phyloP scores from a whole-genome alignment of 2,797 vertebrate genomes.

The Sebastolobus alascanus region DNA sequence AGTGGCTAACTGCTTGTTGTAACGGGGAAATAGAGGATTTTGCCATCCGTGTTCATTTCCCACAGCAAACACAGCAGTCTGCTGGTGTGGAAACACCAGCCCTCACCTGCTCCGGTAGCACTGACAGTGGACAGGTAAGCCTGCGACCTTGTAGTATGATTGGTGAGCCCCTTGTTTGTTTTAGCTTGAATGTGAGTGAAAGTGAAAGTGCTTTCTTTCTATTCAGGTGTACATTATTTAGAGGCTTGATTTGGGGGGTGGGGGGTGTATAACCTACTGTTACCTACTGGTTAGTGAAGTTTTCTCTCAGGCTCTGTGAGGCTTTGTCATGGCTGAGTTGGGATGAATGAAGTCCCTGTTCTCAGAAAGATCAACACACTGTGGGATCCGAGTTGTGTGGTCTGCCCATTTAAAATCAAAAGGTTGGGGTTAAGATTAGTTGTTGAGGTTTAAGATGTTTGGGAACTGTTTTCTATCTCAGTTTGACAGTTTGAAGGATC shows the following conservation, averaged over 20 bases:
- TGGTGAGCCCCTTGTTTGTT: background rate
- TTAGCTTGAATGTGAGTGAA: background rate
- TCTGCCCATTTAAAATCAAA: conserved; percentile 15
- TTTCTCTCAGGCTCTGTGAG: conserved; percentile 4
- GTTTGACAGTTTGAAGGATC: conserved; percentile 12
- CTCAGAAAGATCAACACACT: conserved; percentile 14
- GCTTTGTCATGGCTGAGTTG: conserved; percentile 12
- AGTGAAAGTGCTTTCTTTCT: background rate
- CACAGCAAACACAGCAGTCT: conserved; percentile 40
- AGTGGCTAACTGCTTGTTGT: conserved; percentile 27
- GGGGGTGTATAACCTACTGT: no score
- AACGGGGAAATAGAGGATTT: conserved; percentile 45
- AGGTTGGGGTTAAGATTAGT: background rate
- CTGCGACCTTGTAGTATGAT: conserved; percentile 48
- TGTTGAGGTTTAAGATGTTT: background rate
- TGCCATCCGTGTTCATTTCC: conserved; percentile 50
- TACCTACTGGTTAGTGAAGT: background rate
- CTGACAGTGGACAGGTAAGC: conserved; percentile 58
- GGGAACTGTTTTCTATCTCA: background rate
- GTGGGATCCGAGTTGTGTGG: background rate
- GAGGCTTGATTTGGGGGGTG: background rate
- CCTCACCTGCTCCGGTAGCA: conserved; percentile 34
- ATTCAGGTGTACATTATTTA: background rate
- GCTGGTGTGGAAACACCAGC: conserved; percentile 21
- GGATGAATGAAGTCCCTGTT: conserved; percentile 29